Base-by-base conservation (phyloP, 2,113 vertebrate species). In the Mesocricetus auratus region DNA sequence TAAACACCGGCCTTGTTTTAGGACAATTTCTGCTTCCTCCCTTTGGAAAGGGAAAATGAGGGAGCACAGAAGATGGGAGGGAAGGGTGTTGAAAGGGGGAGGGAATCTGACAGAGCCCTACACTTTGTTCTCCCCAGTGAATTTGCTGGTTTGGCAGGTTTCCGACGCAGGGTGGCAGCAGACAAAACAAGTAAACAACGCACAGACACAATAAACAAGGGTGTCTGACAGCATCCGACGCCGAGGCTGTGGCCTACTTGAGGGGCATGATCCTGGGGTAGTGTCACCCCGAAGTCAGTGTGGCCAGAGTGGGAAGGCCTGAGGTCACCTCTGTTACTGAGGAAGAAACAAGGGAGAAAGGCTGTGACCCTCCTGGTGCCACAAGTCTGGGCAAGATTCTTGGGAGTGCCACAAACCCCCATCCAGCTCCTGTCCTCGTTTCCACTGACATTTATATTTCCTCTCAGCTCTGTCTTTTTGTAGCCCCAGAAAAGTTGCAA, bases 111-210 rank as follows among this genome's bases (percentile, higher is more conserved):
- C 83, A 74, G 36, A 39, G 1, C 88, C 0, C 78, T 7, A 69
- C 60, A 98, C 97, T 98, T 91, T 92, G 96, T 96, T 91, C 97
- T 96, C 93, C 92, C 7, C 4, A 42, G 92, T 21, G 22, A 95
- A 94, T 92, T 81, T 89, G 96, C 96, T 98, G 98, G 98, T 94
- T 97, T 98, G 97, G 97, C 98, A 96, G 91, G 97, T 97, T 98
- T 98, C 98, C 91, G 98, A 98, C 98, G 92, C 98, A 98, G 98
- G 98, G 98, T 98, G 98, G 98, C 98, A 98, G 98, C 98, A 98
- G 98, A 98, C 98, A 98, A 98, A 99, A 98, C 98, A 97, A 98
- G 98, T 95, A 98, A 98, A 98, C 98, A 98, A 97, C n/a, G 58
- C 96, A 93, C 96, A 98, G 98, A 98, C 98, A 97, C 97, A 97